Base-by-base conservation (phyloP, 2,113 vertebrate genomes). In the Ophthalmolycus amberensis region DNA sequence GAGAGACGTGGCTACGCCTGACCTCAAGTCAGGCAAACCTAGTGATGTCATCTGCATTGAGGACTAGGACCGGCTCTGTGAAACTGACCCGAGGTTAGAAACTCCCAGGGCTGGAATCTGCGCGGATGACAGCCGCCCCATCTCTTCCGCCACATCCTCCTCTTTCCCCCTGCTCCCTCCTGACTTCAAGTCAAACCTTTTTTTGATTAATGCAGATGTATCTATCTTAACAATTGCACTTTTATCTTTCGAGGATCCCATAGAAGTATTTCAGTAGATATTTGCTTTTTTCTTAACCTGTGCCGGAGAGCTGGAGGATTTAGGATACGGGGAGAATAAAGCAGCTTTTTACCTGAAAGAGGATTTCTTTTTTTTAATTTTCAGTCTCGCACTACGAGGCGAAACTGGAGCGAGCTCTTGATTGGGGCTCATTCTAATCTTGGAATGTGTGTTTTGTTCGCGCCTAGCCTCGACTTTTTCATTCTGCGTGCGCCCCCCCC, bases 41-140 rank as follows among this genome's bases (percentile, higher is more conserved):
- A 92, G 93, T 11, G 89, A 96, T 40, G 77, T 95, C 92, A 93
- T 94, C 95, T 93, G 92, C 6, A 91, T 92, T 48, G 96, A 96
- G 87, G 96, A 95, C 9, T 90, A 95, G 91, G 62, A 32, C 50
- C 44, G 48, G 78, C 52, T 87, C 80, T 78, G 77, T 34, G 60
- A 77, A 48, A 46, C 78, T 87, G 84, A 84, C 79, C 85, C 1
- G 71, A 77, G 78, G 80, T 88, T 85, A 88, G 86, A 79, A 64
- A 78, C 81, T 79, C 85, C 86, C 91, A 77, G 90, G 85, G 90
- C 87, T 86, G 89, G 87, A 84, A 71, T 63, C 81, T 77, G 80
- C 64, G 58, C 32, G 73, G 82, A 87, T 60, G 79, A 82, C 83
- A 79, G 77, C 82, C 65, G 64, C 71, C 71, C 78, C 78, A 68